Percentiles rank a stretch among this genome's conserved stretches.
These are phyloP conservation scores for Ectemnius cavifrons DNA, from an alignment of 2,888 invertebrate species.

Conservation along the genomic window DNA sequence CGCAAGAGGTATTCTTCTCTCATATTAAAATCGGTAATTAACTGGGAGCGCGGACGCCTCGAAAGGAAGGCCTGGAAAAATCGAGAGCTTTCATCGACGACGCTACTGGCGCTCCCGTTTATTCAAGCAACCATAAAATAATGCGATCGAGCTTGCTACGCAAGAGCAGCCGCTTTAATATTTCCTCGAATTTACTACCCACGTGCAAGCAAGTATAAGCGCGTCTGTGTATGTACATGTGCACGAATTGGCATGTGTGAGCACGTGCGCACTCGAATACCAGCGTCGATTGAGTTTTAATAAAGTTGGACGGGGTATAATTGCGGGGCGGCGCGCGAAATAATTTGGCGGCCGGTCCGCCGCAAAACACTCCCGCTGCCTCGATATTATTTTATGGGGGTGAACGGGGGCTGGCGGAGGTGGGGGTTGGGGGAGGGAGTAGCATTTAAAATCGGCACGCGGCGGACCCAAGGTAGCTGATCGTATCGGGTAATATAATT, in stretches of 20 bases:
- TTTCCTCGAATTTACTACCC: background rate
- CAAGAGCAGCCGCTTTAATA: background rate
- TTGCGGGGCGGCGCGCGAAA: background rate
- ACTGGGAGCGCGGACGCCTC: too few species aligned
- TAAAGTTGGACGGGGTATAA: background rate
- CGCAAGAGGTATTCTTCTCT: too few species aligned
- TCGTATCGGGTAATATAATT: constrained; percentile 27
- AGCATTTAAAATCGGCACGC: background rate
- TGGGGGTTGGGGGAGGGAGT: background rate
- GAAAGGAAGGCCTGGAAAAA: too few species aligned
- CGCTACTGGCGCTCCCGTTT: too few species aligned
- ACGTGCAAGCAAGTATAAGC: background rate
- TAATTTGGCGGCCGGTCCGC: background rate
- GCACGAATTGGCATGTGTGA: too few species aligned
- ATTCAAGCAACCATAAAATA: too few species aligned
- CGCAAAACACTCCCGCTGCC: too few species aligned
- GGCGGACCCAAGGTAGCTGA: background rate
- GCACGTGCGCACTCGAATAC: too few species aligned
- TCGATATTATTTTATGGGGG: constrained; percentile 7
- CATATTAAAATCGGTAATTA: too few species aligned
- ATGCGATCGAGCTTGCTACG: too few species aligned
- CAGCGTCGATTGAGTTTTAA: background rate
- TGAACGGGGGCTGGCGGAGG: background rate
- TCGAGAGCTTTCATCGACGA: too few species aligned
- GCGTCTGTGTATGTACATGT: background rate